Percentiles rank a stretch among this genome's conserved stretches.
phyloP scores from a whole-genome alignment of 2,888 invertebrate species.

The Therioaphis trifolii region DNA sequence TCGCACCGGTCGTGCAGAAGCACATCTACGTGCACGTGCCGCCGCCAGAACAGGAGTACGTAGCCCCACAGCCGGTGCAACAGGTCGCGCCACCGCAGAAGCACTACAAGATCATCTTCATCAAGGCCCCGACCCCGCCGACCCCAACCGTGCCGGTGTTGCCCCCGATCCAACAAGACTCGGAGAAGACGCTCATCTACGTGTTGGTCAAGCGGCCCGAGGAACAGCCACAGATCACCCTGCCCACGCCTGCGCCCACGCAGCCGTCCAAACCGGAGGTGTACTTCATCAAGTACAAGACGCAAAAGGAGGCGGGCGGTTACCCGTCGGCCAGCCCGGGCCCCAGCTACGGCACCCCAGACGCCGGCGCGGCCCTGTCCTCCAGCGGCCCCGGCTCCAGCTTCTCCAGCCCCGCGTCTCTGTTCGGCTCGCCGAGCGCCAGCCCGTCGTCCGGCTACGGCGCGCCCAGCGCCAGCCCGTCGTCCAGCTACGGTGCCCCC shows the following conservation, averaged over 20 bases:
- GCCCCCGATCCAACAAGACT: slow-evolving; percentile 83
- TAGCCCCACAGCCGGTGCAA: slow-evolving; percentile 73
- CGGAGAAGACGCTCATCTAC: slow-evolving; percentile 87
- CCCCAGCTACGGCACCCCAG: slow-evolving; percentile 65
- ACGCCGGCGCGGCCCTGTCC: slow-evolving; percentile 68
- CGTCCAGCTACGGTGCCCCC: slow-evolving; percentile 67
- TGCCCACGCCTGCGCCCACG: slow-evolving; percentile 82
- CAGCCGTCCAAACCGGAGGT: slow-evolving; percentile 90
- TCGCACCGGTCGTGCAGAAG: slow-evolving; percentile 78
- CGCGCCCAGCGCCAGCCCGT: slow-evolving; percentile 66
- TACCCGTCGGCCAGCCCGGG: slow-evolving; percentile 68
- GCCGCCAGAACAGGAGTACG: slow-evolving; percentile 83
- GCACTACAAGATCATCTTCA: slow-evolving; percentile 93
- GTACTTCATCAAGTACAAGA: slow-evolving; percentile 88
- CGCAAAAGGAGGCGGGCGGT: slow-evolving; percentile 71
- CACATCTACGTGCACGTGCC: slow-evolving; percentile 92
- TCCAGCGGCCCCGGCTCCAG: slow-evolving; percentile 63
- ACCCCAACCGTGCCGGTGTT: slow-evolving; percentile 85
- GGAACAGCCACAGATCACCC: slow-evolving; percentile 82
- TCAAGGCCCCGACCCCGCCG: slow-evolving; percentile 88
- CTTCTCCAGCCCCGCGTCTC: slow-evolving; percentile 65
- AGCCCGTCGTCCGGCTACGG: slow-evolving; percentile 66
- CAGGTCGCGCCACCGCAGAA: slow-evolving; percentile 82
- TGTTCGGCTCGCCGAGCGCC: slow-evolving; percentile 67
- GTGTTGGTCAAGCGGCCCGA: slow-evolving; percentile 90